Conservation (phyloP, 64 coral and sea anemone genomes). For the Orbicella faveolata region DNA sequence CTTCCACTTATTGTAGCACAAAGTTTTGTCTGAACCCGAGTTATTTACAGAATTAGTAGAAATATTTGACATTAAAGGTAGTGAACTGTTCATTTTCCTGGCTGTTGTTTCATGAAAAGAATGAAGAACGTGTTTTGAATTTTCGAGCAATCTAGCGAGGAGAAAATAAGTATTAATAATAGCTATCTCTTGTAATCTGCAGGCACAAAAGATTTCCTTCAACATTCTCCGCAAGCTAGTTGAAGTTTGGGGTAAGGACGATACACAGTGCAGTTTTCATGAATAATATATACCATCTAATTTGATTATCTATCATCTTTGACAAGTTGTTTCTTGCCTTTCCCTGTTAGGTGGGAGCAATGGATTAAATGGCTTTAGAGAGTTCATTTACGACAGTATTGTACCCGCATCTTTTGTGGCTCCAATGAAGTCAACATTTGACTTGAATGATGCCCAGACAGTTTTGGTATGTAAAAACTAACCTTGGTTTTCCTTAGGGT, state of each 20-base stretch:
- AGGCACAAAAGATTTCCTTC: constrained; percentile 94
- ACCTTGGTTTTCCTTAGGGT: not conserved
- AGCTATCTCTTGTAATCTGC: not conserved
- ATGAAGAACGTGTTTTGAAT: not conserved
- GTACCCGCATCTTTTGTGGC: constrained; percentile 85
- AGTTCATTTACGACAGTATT: constrained; percentile 91
- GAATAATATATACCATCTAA: not conserved
- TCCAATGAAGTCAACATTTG: constrained; percentile 85
- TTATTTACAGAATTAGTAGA: too few species aligned
- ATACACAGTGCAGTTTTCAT: not conserved
- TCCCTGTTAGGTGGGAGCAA: constrained; percentile 61
- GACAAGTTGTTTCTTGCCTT: not conserved
- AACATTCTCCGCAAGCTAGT: constrained; percentile 83
- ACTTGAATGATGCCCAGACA: constrained; percentile 92
- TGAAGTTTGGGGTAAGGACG: constrained; percentile 90
- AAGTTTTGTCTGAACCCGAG: too few species aligned
- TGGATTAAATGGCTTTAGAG: constrained; percentile 74
- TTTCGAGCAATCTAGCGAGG: not conserved
- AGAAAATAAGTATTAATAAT: not conserved
- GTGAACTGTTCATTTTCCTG: too few species aligned
- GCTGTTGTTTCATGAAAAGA: not conserved
- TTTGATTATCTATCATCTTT: not conserved
- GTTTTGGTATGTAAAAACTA: constrained; percentile 71
- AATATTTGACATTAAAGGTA: too few species aligned
- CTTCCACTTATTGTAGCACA: too few species aligned